A percentile compares a stretch with the other conserved stretches of the same genome.
Conservation (phyloP, 2,888 invertebrate species). For the Nezara viridula region DNA sequence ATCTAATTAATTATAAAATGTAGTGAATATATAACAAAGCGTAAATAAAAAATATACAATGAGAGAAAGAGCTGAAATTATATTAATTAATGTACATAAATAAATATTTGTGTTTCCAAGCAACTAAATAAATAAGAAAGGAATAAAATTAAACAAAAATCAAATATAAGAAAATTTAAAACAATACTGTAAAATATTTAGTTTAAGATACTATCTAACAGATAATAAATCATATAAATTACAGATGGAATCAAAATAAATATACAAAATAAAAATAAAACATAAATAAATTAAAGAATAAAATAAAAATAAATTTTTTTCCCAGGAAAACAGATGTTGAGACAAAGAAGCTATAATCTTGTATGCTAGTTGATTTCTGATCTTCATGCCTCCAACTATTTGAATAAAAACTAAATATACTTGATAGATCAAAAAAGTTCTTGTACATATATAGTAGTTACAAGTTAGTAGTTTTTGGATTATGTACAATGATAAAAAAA, state of each 20-base stretch:
- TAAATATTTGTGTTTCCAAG: not conserved
- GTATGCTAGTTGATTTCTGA: slow-evolving; percentile 2
- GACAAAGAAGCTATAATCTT: slow-evolving; percentile 1
- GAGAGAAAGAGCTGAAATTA: not conserved
- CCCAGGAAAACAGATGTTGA: not conserved
- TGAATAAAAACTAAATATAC: not conserved
- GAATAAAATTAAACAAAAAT: not conserved
- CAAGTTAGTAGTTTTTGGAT: not conserved
- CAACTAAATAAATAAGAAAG: not conserved
- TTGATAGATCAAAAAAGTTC: not conserved
- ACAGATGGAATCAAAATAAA: not conserved
- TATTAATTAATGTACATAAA: not conserved
- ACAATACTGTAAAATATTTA: not conserved
- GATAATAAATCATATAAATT: not conserved
- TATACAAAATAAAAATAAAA: not conserved
- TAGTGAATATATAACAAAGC: not conserved
- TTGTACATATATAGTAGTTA: too few relatives aligned
- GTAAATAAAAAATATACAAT: not conserved
- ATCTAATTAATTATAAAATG: not conserved
- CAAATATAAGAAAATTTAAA: not conserved
- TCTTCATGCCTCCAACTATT: not conserved
- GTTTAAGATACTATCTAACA: not conserved
- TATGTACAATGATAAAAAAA: not conserved
- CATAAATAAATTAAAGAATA: not conserved
- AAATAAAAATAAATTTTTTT: slow-evolving; percentile 1